These are phyloP conservation scores for Morus bassanus DNA, from an alignment of 2,797 vertebrate species.

Conservation along the genomic window DNA sequence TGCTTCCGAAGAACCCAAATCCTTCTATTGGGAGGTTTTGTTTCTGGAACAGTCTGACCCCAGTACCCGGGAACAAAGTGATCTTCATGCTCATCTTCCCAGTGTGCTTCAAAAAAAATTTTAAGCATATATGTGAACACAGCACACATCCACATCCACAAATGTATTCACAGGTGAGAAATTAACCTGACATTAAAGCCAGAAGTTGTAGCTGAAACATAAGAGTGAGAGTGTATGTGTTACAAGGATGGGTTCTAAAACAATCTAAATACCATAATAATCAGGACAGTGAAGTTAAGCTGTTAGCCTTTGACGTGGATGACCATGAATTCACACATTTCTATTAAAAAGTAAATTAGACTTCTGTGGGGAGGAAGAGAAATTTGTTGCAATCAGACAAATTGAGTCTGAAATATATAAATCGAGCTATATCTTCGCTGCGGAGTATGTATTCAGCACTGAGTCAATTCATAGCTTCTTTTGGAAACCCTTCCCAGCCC, in stretches of 20 bases:
- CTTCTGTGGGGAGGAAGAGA: not conserved
- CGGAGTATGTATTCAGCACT: not conserved
- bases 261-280: not conserved
- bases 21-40: not conserved
- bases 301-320: not conserved
- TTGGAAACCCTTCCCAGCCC: not conserved
- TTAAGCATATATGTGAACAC: not conserved
- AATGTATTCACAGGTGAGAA: not conserved
- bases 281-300: not conserved
- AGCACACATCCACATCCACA: not conserved
- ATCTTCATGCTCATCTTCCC: not conserved
- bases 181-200: not conserved
- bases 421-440: not conserved
- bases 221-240: not conserved
- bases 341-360: not conserved
- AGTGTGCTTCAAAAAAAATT: rapidly evolving
- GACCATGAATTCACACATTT: not conserved
- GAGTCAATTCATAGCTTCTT: not conserved
- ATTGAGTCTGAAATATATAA: not conserved
- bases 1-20: not conserved
- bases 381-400: not conserved
- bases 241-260: not conserved
- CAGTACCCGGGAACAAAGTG: not conserved
- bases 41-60: not conserved
- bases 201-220: not conserved